Conservation (phyloP, 2,888 invertebrate genomes). For the Mimumesa dahlbomi region DNA sequence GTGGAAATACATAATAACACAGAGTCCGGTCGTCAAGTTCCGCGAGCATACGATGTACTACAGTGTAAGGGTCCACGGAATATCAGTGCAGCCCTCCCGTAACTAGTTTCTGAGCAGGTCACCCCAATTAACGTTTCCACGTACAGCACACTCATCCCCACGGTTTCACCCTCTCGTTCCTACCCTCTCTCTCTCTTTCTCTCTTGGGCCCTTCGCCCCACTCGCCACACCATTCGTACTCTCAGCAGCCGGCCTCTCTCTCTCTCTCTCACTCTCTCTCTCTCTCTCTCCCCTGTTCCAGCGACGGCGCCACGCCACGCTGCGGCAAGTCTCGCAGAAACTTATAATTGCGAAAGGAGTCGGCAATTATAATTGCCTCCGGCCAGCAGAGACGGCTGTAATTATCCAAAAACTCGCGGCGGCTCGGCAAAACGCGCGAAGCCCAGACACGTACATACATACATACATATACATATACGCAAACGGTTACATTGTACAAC, state of each 20-base stretch:
- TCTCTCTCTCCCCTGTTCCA: slow-evolving; percentile 54
- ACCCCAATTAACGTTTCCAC: slow-evolving; percentile 80
- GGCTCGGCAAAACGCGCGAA: slow-evolving; percentile 40
- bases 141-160: slow-evolving; percentile 69
- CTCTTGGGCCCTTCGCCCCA: slow-evolving; percentile 13
- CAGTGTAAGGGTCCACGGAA: slow-evolving; percentile 66
- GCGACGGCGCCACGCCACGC: slow-evolving; percentile 57
- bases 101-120: slow-evolving; percentile 80
- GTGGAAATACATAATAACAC: too few relatives aligned
- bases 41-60: slow-evolving; percentile 38
- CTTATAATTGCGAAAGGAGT: slow-evolving; percentile 81
- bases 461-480: neutral
- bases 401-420: slow-evolving; percentile 76
- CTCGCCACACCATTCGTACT: slow-evolving; percentile 41
- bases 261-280: too few relatives aligned
- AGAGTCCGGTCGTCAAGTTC: slow-evolving; percentile 21
- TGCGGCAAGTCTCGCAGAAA: slow-evolving; percentile 75
- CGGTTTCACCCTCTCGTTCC: slow-evolving; percentile 39
- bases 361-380: slow-evolving; percentile 80
- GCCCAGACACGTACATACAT: slow-evolving; percentile 21
- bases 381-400: slow-evolving; percentile 75
- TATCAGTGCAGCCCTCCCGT: slow-evolving; percentile 73
- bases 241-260: slow-evolving; percentile 53
- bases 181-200: neutral
- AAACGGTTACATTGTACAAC: too few relatives aligned